Conservation (phyloP, 2,113 vertebrate species). For the Mesitornis unicolor region DNA sequence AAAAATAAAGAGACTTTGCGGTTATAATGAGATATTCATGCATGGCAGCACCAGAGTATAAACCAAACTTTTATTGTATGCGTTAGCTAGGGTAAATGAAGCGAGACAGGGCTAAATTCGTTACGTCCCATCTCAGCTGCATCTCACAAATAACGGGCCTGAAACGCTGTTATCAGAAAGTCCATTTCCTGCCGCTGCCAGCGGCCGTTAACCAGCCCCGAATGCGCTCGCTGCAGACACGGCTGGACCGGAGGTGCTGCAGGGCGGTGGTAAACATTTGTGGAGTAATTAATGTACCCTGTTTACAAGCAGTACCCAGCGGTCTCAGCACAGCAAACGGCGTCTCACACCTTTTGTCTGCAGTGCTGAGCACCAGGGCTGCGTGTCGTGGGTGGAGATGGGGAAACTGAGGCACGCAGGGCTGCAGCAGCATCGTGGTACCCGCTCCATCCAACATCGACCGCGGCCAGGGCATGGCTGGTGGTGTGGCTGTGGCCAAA, state of each 20-base stretch:
- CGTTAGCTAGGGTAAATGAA: slow-evolving; percentile 43
- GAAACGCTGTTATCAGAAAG: slow-evolving; percentile 13
- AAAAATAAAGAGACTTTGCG: slow-evolving; percentile 16
- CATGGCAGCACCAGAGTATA: not conserved
- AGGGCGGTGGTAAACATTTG: not conserved
- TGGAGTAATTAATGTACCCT: not conserved
- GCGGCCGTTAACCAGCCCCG: not conserved
- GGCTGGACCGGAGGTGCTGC: not conserved
- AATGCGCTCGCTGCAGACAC: not conserved
- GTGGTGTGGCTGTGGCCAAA: not conserved
- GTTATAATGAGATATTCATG: slow-evolving; percentile 42
- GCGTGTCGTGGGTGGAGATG: fast-evolving
- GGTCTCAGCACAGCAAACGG: not conserved
- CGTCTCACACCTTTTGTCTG: fast-evolving
- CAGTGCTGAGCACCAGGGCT: too few relatives aligned
- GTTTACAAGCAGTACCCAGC: not conserved
- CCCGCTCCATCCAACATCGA: not conserved
- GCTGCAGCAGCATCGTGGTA: fast-evolving
- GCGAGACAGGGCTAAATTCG: slow-evolving; percentile 23
- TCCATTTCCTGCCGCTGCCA: slow-evolving; percentile 11
- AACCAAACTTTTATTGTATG: slow-evolving; percentile 35
- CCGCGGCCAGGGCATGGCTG: too few relatives aligned
- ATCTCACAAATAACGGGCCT: not conserved
- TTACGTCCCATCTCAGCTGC: not conserved
- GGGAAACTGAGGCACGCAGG: not conserved